phyloP scores from a whole-genome alignment of 2,797 vertebrate genomes.

The Eurystomus glaucurus region DNA sequence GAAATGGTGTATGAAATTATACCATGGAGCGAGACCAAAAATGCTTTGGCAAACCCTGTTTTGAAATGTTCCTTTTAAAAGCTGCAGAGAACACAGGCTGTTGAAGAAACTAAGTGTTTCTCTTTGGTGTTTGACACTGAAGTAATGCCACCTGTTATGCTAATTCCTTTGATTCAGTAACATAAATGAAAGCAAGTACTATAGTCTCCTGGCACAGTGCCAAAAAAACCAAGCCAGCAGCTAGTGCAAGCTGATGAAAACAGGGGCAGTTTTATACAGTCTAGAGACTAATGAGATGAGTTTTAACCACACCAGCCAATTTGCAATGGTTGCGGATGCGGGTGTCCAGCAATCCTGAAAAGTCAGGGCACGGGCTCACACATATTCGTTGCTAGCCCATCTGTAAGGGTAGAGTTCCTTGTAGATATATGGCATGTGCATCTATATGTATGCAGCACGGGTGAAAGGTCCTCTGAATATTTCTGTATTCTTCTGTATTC shows the following conservation, averaged over 20 bases:
- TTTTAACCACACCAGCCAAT: background rate
- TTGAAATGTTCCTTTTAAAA: background rate
- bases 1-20: background rate
- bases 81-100: background rate
- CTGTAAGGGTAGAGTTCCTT: background rate
- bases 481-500: background rate
- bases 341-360: background rate
- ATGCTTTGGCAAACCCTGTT: background rate
- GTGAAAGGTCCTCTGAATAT: background rate
- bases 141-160: background rate
- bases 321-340: background rate
- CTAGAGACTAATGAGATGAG: background rate
- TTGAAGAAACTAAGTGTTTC: background rate
- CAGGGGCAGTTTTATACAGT: background rate
- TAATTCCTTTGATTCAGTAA: background rate
- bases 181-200: background rate
- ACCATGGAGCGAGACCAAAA: background rate
- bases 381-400: background rate
- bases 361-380: accelerated
- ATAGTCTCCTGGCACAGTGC: background rate
- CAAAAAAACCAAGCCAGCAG: background rate
- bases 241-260: background rate
- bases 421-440: no score
- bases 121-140: background rate
- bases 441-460: accelerated